Evolutionary conservation across 1,140 invertebrate genomes (phyloP), one percentile per base, ranked within the genome.

Genomic region (Sinonovacula constricta): DNA sequence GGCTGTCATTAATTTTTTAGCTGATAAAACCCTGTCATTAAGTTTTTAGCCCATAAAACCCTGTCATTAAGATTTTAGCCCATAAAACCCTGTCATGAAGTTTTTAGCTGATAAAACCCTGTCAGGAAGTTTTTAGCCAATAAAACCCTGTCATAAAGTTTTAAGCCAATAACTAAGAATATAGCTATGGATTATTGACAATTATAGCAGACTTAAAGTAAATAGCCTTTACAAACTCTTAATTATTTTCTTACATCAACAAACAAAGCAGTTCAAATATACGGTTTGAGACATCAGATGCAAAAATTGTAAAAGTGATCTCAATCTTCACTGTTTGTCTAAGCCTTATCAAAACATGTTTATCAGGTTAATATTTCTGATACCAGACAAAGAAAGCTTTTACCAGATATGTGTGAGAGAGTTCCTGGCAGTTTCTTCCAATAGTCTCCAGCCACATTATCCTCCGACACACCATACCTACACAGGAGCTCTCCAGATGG

Each of bases 381-480:
- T n/a, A n/a, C 2, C 7, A 53, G 31, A 59, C 57, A 18, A n/a
- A 51, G 15, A 31, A 39, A 14, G 2, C 14, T 53, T 62, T 78
- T 87, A 93, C 93, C 92, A 86, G 93, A 91, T 34, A 93, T 83
- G 63, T 86, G 80, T 3, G 83, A 69, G 76, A 92, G 88, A 57
- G 74, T 84, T 5, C 92, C 92, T 56, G 93, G 92, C 49, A 93
- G 88, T 86, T 91, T 91, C 79, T 91, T 90, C 93, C 93, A 93
- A 77, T 92, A 92, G 82, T 93, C 91, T 28, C 93, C 93, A 70
- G 91, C 91, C 69, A 89, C 91, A 83, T 93, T 93, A 26, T 88
- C 91, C 31, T 88, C 79, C 1, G 91, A 85, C 30, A 93, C 91
- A 18, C 92, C 93, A 83, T 89, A 88, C 57, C 93, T 83, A 78